phyloP scores from a whole-genome alignment of 2,113 vertebrate genomes.

The Myxocyprinus asiaticus region DNA sequence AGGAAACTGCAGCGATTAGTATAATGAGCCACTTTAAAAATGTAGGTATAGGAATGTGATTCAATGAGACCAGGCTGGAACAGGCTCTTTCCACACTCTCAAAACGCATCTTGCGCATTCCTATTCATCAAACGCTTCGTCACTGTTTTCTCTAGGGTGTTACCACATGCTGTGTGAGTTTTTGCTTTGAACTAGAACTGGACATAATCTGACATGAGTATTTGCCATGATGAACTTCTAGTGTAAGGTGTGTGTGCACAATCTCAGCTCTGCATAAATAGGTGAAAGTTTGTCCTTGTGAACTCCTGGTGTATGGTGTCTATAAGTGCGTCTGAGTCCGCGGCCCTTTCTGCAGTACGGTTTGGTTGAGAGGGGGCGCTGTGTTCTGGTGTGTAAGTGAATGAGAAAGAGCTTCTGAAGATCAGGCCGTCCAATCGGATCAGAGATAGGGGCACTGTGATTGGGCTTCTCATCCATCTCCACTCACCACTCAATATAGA shows the following conservation, averaged over 20 bases:
- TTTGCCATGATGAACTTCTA: too few species aligned
- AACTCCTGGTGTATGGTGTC: constrained; percentile 95
- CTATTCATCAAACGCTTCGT: too few species aligned
- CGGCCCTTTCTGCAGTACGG: constrained; percentile 47
- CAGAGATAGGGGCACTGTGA: constrained; percentile 84
- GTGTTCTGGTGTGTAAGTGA: constrained; percentile 91
- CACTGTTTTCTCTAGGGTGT: too few species aligned
- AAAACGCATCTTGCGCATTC: too few species aligned
- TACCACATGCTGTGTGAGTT: too few species aligned
- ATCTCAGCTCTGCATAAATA: constrained; percentile 84
- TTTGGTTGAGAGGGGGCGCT: constrained; percentile 60
- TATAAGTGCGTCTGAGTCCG: constrained; percentile 81
- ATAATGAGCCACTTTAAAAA: too few species aligned
- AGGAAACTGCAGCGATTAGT: too few species aligned
- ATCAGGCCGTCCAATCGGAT: constrained; percentile 86
- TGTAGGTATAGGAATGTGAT: too few species aligned
- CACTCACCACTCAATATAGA: constrained; percentile 81
- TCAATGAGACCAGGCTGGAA: too few species aligned
- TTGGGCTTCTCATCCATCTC: constrained; percentile 77
- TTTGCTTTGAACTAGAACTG: too few species aligned
- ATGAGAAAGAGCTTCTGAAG: constrained; percentile 85
- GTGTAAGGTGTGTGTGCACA: constrained; percentile 53
- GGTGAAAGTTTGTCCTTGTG: constrained; percentile 91
- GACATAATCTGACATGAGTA: too few species aligned
- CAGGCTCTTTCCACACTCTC: too few species aligned